Base-by-base conservation (phyloP, 2,113 vertebrate genomes). In the Mormoops blainvillei region DNA sequence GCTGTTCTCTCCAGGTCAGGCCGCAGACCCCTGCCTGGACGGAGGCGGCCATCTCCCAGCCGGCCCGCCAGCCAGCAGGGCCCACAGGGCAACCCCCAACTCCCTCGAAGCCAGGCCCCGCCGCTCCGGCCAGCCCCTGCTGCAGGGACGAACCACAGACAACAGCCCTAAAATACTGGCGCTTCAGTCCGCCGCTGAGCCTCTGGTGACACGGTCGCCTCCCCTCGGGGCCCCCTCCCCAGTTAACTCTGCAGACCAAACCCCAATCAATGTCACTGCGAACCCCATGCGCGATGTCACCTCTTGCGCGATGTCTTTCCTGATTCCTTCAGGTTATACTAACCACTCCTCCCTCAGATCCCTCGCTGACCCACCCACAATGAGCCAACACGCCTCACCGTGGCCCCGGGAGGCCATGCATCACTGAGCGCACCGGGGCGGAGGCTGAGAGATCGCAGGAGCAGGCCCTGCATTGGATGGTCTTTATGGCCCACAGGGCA, bases 71-170 rank as follows among this genome's bases (percentile, higher is more conserved):
- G 68, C 31, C 24, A 52, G 19, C 67, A 54, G 58, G 38, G 31
- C 15, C 45, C 67, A 43, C 3, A 0, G 4, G 7, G 43, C 31
- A 11, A 38, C 61, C n/a, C n/a, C n/a, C n/a, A n/a, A n/a, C n/a
- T 24, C 56, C 48, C 14, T 7, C 10, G 0, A 33, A 41, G 19
- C 52, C 63, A 41, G 52, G 13, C 45, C n/a, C 24, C 58, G 5
- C 20, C 7, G 9, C 54, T 22, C 20, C 9, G 20, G 54, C 54
- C 54, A 56, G 54, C 54, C 20, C 54, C 18, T n/a, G 36, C 65
- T n/a, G 80, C 31, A 3, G 5, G 3, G 3, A 0, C n/a, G 2
- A 22, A 19, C 71, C 43, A 2, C 0, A 0, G 18, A 58, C 4
- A 0, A 28, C 31, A 8, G 13, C 19, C 74, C 45, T 1, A 5